Conservation (phyloP, 2,797 vertebrate genomes). For the Capromys pilorides region DNA sequence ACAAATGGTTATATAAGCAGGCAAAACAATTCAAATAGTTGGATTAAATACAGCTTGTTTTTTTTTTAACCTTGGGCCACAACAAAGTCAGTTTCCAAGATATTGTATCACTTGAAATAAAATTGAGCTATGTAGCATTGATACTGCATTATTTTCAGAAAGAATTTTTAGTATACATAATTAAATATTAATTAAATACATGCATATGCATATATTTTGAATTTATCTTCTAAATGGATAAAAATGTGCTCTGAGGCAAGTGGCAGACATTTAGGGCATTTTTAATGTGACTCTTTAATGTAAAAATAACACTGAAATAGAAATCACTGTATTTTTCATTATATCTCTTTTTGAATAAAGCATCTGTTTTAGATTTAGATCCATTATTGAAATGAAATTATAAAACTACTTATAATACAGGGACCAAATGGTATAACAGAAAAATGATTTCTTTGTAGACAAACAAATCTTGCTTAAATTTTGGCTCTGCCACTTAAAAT, state of each 20-base stretch:
- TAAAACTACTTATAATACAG: constrained; percentile 27
- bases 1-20: constrained; percentile 9
- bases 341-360: constrained; percentile 52
- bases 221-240: constrained; percentile 55
- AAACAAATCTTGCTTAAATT: constrained; percentile 38
- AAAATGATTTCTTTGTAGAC: constrained; percentile 41
- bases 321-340: constrained; percentile 31
- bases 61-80: neutral
- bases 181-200: constrained; percentile 66
- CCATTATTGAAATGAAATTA: constrained; percentile 61
- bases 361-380: constrained; percentile 64
- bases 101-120: constrained; percentile 47
- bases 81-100: constrained; percentile 55
- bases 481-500: constrained; percentile 20
- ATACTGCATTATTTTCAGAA: constrained; percentile 61
- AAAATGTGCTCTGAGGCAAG: constrained; percentile 52
- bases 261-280: neutral
- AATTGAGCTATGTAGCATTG: constrained; percentile 30
- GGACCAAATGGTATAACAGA: neutral
- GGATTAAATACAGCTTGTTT: constrained; percentile 31
- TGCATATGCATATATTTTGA: constrained; percentile 44
- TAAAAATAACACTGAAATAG: constrained; percentile 39
- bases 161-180: constrained; percentile 47
- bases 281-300: constrained; percentile 45
- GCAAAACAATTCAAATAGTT: constrained; percentile 46